phyloP scores from a whole-genome alignment of 2,888 invertebrate genomes.

The Cheilosia pagana region DNA sequence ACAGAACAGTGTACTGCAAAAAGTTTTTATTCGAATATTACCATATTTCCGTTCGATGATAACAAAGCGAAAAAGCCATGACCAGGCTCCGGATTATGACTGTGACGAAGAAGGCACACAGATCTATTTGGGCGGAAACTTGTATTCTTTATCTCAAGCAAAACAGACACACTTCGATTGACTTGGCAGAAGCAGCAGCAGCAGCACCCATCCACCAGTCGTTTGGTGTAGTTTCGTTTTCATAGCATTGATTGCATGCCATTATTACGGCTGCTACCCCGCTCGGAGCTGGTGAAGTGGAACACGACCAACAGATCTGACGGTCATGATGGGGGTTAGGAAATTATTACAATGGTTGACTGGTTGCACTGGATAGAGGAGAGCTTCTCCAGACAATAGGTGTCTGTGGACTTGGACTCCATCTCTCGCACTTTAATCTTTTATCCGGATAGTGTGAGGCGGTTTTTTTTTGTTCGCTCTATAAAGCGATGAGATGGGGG shows the following conservation, averaged over 20 bases:
- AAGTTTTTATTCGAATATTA: conserved; percentile 46
- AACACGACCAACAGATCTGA: conserved; percentile 39
- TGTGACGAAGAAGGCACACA: conserved; percentile 53
- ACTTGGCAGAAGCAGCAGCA: conserved; percentile 33
- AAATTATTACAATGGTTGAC: conserved; percentile 67
- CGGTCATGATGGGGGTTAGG: conserved; percentile 68
- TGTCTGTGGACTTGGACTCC: conserved; percentile 22
- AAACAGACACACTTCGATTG: conserved; percentile 68
- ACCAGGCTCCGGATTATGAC: conserved; percentile 68
- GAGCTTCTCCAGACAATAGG: conserved; percentile 21
- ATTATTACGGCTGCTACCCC: neutral
- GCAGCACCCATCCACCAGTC: neutral
- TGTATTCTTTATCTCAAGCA: conserved; percentile 62
- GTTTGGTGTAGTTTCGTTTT: conserved; percentile 44
- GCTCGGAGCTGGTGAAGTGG: conserved; percentile 47
- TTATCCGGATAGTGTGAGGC: conserved; percentile 27
- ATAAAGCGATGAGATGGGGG: conserved; percentile 16
- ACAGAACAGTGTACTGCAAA: conserved; percentile 20
- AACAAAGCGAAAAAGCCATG: conserved; percentile 57
- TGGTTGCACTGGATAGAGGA: conserved; percentile 42
- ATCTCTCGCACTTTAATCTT: conserved; percentile 42
- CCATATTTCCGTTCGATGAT: conserved; percentile 67
- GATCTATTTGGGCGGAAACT: conserved; percentile 69
- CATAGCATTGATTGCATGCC: conserved; percentile 39
- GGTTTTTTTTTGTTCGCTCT: conserved; percentile 2